Percentiles rank a stretch among this genome's conserved stretches.
Evolutionary conservation across 1,140 invertebrate species (phyloP).

Genomic region (Hetaerina americana): DNA sequence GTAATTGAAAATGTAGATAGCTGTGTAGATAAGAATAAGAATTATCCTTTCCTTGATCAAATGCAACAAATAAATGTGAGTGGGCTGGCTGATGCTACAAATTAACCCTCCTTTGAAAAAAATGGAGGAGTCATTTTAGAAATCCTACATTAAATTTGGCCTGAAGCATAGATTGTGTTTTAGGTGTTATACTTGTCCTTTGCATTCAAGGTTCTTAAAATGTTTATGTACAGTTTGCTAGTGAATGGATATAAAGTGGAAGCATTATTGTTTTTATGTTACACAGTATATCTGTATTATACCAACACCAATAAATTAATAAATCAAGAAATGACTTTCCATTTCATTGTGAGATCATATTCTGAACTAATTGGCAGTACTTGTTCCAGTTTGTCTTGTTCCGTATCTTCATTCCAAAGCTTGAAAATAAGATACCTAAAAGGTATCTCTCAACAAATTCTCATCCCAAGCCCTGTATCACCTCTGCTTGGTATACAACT

Average conservation of each 20-base stretch:
- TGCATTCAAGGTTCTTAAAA: background rate
- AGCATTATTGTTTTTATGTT: background rate
- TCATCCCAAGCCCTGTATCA: too few relatives aligned
- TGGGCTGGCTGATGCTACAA: background rate
- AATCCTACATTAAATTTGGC: background rate
- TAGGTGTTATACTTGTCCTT: background rate
- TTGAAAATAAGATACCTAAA: too few relatives aligned
- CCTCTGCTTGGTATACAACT: too few relatives aligned
- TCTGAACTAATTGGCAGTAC: too few relatives aligned
- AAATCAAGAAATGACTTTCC: background rate
- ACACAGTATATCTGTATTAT: background rate
- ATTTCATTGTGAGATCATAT: too few relatives aligned
- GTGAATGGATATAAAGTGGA: background rate
- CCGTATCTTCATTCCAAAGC: too few relatives aligned
- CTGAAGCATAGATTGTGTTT: background rate
- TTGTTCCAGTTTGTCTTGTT: too few relatives aligned
- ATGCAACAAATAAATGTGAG: background rate
- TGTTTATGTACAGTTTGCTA: background rate
- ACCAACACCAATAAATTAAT: background rate
- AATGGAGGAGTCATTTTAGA: background rate
- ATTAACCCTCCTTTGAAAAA: background rate
- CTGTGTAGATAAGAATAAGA: background rate
- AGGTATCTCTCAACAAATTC: too few relatives aligned
- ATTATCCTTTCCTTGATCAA: background rate
- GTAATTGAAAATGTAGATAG: background rate